A percentile compares a stretch with the other conserved stretches of the same genome.
Evolutionary conservation across 2,797 vertebrate genomes (phyloP).

Genomic region (Gallirallus australis): DNA sequence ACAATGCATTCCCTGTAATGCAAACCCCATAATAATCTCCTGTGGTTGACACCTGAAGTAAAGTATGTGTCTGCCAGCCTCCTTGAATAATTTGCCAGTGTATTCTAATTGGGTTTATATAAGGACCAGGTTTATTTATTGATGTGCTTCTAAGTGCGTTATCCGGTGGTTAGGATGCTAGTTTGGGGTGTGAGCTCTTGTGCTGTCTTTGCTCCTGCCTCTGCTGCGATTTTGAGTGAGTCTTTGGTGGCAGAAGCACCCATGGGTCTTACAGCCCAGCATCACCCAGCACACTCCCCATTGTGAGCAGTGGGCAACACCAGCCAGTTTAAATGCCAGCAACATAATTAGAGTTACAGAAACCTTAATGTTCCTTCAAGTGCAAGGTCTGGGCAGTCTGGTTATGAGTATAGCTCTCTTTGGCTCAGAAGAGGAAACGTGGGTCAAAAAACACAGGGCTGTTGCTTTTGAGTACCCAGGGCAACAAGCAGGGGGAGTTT

Average conservation of each 20-base stretch:
- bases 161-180: not conserved
- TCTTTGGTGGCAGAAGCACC: not conserved
- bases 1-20: conserved; percentile 43
- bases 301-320: not conserved
- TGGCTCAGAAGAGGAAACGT: not conserved
- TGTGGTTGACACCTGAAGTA: conserved; percentile 52
- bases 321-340: accelerated
- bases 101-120: conserved; percentile 38
- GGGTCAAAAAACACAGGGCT: not conserved
- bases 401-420: not conserved
- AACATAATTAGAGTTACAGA: not conserved
- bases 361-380: not conserved
- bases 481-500: not conserved
- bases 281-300: accelerated
- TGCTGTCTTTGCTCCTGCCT: not conserved
- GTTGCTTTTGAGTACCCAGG: not conserved
- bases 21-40: not conserved
- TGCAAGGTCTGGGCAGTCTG: not conserved
- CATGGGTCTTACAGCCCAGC: not conserved
- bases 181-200: not conserved
- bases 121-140: conserved; percentile 2
- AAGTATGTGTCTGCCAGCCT: conserved; percentile 42
- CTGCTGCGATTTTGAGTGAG: not conserved
- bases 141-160: not conserved
- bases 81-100: conserved; percentile 25